Conservation (phyloP, 2,113 vertebrate genomes). For the Phylloscopus trochilus region DNA sequence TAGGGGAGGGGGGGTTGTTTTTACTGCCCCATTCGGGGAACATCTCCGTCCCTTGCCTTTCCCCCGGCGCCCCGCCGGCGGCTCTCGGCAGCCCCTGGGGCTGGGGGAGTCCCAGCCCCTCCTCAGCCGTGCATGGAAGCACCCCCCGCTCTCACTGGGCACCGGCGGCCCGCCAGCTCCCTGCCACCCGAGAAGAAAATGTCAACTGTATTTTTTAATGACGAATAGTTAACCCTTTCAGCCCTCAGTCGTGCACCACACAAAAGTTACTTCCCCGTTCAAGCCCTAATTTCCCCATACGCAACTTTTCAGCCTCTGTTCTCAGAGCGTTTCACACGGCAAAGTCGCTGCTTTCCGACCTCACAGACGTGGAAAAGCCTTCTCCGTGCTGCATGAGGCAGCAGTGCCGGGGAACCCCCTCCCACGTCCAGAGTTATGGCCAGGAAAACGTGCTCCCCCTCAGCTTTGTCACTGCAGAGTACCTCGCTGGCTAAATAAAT, state of each 20-base stretch:
- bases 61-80: no score
- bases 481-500: neutral
- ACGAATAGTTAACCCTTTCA: neutral
- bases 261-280: neutral
- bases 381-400: neutral
- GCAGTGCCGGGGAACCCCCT: neutral
- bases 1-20: neutral
- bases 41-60: neutral
- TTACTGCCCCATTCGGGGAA: no score
- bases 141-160: rapidly evolving
- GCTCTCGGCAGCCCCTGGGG: neutral
- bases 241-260: neutral
- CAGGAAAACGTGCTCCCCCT: neutral
- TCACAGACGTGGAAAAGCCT: neutral
- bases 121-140: neutral
- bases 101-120: neutral
- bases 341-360: rapidly evolving
- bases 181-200: neutral
- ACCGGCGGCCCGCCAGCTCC: neutral
- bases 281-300: neutral
- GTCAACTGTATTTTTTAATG: neutral
- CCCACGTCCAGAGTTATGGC: rapidly evolving
- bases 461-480: neutral
- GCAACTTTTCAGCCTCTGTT: neutral
- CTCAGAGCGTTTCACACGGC: neutral